Evolutionary conservation across 2,113 vertebrate genomes (phyloP), one percentile per base, ranked within the genome.

Genomic region (Lota lota): DNA sequence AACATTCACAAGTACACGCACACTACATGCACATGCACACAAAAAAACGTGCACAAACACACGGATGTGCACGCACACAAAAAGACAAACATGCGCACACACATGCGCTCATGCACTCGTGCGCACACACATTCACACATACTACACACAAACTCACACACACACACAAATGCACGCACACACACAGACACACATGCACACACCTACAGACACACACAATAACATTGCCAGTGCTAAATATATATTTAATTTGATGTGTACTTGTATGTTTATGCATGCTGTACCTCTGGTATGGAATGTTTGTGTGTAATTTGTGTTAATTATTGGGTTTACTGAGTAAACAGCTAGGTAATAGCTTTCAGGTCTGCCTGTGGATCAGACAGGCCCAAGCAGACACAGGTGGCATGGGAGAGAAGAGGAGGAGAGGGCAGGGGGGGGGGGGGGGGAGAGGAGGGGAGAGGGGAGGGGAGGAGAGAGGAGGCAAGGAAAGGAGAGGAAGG

Each of bases 251-350:
- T 22, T 11, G 33, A 36, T 78, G 68, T 64, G 72, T 67, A 69
- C 73, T 51, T 54, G 59, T 69, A 64, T 71, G 64, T 72, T 54
- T 6, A 17, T 40, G 54, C 58, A 67, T 77, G 76, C 79, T 75
- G 79, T 51, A 64, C 68, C 70, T 50, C 62, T 72, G 58, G 61
- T 60, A 67, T 76, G 75, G 80, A 85, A 81, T 83, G 74, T 81
- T 47, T 47, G 75, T 76, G 81, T 61, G 74, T 83, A 86, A 88
- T 86, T 83, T 74, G 75, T 73, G 65, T 79, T 86, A 86, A 89
- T 88, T 80, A 83, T 70, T 68, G 74, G 67, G 62, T 81, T 68
- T 72, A 69, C 65, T 68, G 75, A 82, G 79, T 81, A 82, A 87
- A 86, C 73, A 84, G 66, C 73, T 68, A 24, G 18, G 75, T 68